A percentile compares a stretch with the other conserved stretches of the same genome.
These are phyloP conservation scores for Oxygymnocypris stewartii DNA, from an alignment of 2,113 vertebrate genomes.

Conservation along the genomic window DNA sequence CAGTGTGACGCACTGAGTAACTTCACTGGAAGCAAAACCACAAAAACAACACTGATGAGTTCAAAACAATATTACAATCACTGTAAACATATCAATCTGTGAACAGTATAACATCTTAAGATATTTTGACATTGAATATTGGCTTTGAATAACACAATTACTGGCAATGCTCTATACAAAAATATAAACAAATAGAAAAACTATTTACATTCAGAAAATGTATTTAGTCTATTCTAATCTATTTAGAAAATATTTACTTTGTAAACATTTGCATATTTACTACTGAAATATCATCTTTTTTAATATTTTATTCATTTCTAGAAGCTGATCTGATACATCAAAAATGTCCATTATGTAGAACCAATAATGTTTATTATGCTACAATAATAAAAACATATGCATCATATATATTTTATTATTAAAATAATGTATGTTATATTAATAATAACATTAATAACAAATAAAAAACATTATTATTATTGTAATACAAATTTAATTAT, in stretches of 20 bases:
- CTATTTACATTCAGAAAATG: too few species aligned
- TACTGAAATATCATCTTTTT: not conserved
- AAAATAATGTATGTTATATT: too few species aligned
- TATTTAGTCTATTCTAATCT: too few species aligned
- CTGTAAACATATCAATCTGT: not conserved
- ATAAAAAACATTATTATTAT: not conserved
- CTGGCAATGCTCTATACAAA: not conserved
- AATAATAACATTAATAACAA: too few species aligned
- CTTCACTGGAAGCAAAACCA: slow-evolving; percentile 77
- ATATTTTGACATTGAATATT: not conserved
- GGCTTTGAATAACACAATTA: not conserved
- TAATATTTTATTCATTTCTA: not conserved
- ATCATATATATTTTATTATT: not conserved
- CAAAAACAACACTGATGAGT: not conserved
- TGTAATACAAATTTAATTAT: not conserved
- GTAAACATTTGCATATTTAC: not conserved
- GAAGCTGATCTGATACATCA: not conserved
- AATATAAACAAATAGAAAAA: not conserved
- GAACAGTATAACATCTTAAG: not conserved
- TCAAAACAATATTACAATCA: not conserved
- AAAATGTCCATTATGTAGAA: not conserved
- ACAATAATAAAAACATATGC: not conserved
- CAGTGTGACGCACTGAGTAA: slow-evolving; percentile 88
- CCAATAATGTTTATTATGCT: not conserved
- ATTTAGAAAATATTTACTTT: not conserved